phyloP scores from a whole-genome alignment of 2,797 vertebrate species.

The Pantherophis alleghaniensis region DNA sequence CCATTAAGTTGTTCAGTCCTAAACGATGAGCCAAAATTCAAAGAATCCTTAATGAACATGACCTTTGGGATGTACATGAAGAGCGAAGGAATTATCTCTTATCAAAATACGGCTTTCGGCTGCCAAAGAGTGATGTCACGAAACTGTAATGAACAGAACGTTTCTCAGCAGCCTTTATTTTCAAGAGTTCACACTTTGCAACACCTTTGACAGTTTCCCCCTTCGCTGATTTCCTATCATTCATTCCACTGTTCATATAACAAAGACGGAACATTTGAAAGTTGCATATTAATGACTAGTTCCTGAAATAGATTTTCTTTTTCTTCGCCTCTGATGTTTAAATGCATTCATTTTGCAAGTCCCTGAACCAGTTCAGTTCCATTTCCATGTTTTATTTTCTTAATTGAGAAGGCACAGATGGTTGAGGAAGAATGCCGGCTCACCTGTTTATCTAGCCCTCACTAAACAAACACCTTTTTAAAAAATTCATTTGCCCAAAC shows the following conservation, averaged over 20 bases:
- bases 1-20: neutral
- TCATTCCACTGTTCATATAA: slow-evolving; percentile 25
- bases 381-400: slow-evolving; percentile 38
- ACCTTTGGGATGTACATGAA: neutral
- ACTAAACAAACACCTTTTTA: slow-evolving; percentile 50
- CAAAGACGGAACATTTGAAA: slow-evolving; percentile 40
- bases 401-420: slow-evolving; percentile 37
- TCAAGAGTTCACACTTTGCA: neutral
- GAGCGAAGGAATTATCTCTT: neutral
- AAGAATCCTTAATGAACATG: neutral
- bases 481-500: slow-evolving; percentile 53
- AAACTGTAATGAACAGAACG: neutral
- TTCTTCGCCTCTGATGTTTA: neutral
- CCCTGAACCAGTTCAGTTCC: slow-evolving; percentile 42
- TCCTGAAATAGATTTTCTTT: slow-evolving; percentile 5
- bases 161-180: neutral
- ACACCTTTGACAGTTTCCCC: neutral
- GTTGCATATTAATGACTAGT: neutral
- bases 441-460: slow-evolving; percentile 51
- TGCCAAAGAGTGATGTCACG: neutral
- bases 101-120: neutral
- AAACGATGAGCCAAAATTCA: neutral
- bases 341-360: slow-evolving; percentile 21
- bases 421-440: slow-evolving; percentile 47
- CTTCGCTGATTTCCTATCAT: slow-evolving; percentile 7